These are phyloP conservation scores for Blomia tropicalis DNA, from an alignment of 2,888 invertebrate genomes.

Conservation along the genomic window DNA sequence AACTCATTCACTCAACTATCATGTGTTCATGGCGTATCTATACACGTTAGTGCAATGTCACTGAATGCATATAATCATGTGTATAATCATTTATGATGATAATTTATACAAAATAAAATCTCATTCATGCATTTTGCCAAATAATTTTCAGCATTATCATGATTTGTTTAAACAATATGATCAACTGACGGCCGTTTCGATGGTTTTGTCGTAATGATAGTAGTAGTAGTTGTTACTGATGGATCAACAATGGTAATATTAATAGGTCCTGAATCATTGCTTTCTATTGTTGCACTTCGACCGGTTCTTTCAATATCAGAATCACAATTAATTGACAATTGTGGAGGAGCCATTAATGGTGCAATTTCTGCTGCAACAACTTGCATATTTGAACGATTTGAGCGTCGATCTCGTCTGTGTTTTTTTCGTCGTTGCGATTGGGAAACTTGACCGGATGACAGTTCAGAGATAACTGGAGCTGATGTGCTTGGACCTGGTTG, in stretches of 20 bases:
- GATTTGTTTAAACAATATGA: neutral
- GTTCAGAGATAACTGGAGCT: conserved; percentile 3
- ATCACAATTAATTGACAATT: conserved; percentile 25
- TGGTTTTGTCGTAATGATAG: neutral
- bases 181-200: conserved; percentile 1
- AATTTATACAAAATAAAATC: too few relatives aligned
- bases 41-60: too few relatives aligned
- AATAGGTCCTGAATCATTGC: neutral
- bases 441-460: neutral
- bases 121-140: too few relatives aligned
- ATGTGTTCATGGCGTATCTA: too few relatives aligned
- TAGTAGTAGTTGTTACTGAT: neutral
- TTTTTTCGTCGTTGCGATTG: neutral
- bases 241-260: too few relatives aligned
- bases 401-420: neutral
- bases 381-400: neutral
- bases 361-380: conserved; percentile 21
- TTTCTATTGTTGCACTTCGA: conserved; percentile 1
- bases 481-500: conserved; percentile 16
- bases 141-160: neutral
- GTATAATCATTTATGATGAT: too few relatives aligned
- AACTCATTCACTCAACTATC: too few relatives aligned
- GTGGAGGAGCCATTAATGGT: conserved; percentile 21
- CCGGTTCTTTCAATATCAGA: neutral
- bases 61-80: too few relatives aligned